Conservation (phyloP, 2,888 invertebrate genomes). For the Scaptomyza caliginosa region DNA sequence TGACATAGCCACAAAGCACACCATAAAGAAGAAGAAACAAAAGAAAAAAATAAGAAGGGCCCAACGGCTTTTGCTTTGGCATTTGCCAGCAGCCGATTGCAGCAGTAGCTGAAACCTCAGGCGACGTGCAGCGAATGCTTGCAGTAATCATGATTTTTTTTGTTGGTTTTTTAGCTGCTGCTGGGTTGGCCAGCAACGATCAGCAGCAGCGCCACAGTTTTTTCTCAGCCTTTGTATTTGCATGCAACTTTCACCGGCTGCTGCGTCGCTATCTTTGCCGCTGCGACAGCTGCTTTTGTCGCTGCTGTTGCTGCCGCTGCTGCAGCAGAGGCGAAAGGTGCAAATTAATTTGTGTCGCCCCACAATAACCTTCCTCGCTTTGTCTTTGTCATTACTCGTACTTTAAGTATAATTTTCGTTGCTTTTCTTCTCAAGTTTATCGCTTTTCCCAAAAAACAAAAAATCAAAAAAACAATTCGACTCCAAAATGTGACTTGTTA, state of each 20-base stretch:
- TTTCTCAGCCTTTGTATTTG: constrained; percentile 63
- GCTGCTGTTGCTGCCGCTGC: constrained; percentile 18
- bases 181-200: constrained; percentile 21
- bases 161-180: constrained; percentile 15
- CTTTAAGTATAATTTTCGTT: constrained; percentile 48
- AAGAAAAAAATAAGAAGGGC: constrained; percentile 12
- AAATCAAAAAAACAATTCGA: no score
- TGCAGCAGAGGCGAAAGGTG: constrained; percentile 68
- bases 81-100: constrained; percentile 19
- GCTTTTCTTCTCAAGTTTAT: constrained; percentile 42
- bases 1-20: constrained; percentile 50
- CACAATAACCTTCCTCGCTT: constrained; percentile 70
- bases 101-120: constrained; percentile 1
- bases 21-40: background rate
- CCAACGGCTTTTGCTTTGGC: constrained; percentile 12
- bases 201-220: constrained; percentile 33
- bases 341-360: constrained; percentile 76
- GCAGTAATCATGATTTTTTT: constrained; percentile 38
- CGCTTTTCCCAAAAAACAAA: constrained; percentile 29
- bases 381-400: constrained; percentile 55
- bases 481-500: constrained; percentile 62
- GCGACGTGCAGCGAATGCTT: constrained; percentile 40
- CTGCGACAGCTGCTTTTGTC: constrained; percentile 12
- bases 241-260: constrained; percentile 75
- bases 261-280: constrained; percentile 48